A percentile compares a stretch with the other conserved stretches of the same genome.
phyloP scores from a whole-genome alignment of 2,113 vertebrate species.

The Hippolais icterina region DNA sequence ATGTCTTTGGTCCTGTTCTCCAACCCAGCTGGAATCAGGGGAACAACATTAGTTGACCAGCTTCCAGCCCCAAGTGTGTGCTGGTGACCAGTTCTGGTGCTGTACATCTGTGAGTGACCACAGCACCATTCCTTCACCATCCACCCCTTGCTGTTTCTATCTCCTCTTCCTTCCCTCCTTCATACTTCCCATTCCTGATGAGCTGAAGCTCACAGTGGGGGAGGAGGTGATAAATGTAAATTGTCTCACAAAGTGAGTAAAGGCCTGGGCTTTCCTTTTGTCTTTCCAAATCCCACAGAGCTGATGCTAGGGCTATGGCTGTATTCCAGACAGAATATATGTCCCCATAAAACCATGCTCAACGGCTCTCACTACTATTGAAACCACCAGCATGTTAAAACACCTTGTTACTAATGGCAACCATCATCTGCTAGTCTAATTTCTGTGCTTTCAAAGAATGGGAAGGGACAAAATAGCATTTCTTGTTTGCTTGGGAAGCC shows the following conservation, averaged over 20 bases:
- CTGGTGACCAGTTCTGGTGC: background rate
- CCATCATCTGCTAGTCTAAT: slow-evolving; percentile 19
- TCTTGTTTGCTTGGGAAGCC: background rate
- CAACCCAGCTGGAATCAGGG: background rate
- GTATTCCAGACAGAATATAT: background rate
- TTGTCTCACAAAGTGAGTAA: background rate
- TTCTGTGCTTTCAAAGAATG: background rate
- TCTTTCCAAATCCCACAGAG: background rate
- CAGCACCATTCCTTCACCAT: background rate
- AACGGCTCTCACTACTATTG: background rate
- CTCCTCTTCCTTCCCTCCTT: background rate
- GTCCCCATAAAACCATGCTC: background rate
- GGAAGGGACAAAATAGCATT: background rate
- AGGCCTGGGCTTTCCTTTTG: background rate
- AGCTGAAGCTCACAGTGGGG: background rate
- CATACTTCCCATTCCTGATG: background rate
- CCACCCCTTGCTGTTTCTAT: background rate
- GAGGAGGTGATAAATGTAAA: background rate
- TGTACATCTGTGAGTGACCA: background rate
- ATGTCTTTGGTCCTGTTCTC: background rate
- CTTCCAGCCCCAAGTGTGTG: background rate
- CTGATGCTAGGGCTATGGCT: background rate
- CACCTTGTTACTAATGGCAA: slow-evolving; percentile 42
- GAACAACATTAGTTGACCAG: background rate
- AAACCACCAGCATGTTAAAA: background rate